phyloP scores from a whole-genome alignment of 2,888 invertebrate genomes.

The Scrobipalpa atriplicella region DNA sequence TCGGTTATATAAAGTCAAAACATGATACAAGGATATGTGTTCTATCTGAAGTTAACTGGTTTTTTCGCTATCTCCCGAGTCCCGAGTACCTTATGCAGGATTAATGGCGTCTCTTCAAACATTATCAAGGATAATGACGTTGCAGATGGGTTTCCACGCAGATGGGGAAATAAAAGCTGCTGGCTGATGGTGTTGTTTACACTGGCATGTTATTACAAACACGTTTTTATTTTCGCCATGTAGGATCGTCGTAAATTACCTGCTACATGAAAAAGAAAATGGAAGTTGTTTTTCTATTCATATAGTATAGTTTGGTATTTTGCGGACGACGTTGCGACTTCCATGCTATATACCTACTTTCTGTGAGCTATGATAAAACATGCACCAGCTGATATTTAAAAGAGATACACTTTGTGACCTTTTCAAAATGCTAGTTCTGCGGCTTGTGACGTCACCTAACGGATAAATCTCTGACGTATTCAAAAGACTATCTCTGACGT shows the following conservation, averaged over 20 bases:
- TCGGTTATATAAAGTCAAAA: no score
- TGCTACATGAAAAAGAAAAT: no score
- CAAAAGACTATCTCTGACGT: conserved; percentile 1
- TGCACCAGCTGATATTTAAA: no score
- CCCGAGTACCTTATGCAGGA: conserved; percentile 38
- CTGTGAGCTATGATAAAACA: no score
- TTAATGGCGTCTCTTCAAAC: conserved; percentile 41
- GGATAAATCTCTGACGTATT: conserved; percentile 1
- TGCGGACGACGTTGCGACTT: no score
- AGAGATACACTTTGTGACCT: no score
- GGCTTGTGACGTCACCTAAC: not conserved
- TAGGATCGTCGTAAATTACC: no score
- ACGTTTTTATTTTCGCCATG: not conserved
- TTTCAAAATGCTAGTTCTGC: not conserved
- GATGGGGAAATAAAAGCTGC: conserved; percentile 7
- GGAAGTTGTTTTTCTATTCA: no score
- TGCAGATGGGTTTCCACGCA: conserved; percentile 29
- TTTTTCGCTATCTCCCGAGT: conserved; percentile 34
- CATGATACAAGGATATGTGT: no score
- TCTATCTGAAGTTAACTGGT: no score
- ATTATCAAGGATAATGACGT: conserved; percentile 40
- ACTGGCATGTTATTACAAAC: not conserved
- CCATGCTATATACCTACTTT: no score
- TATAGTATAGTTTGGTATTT: no score
- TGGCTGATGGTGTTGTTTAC: conserved; percentile 1